Conservation (phyloP, 1,140 invertebrate genomes). For the Doryteuthis pealeii region DNA sequence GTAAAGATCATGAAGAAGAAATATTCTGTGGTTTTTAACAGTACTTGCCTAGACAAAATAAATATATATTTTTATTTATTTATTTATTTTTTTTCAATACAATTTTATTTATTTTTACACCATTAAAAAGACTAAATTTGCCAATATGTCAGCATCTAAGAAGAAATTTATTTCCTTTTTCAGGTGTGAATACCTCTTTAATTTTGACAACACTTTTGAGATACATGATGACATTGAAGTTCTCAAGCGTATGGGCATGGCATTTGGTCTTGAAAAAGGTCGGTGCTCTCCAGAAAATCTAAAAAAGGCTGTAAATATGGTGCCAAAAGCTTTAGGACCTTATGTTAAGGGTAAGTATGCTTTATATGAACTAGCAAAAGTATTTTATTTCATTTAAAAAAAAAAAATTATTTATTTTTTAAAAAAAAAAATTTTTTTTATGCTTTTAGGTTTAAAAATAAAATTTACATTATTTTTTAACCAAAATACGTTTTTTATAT, state of each 20-base stretch:
- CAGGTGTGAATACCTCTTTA: constrained; percentile 98
- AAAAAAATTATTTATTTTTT: too few species aligned
- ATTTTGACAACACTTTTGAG: constrained; percentile 99
- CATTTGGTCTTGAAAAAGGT: constrained; percentile 90
- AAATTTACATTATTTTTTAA: too few species aligned
- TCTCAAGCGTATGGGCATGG: constrained; percentile 92
- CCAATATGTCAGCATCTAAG: neutral
- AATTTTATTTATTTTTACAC: constrained; percentile 4
- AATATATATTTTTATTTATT: neutral
- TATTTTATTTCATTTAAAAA: too few species aligned
- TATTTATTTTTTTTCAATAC: neutral
- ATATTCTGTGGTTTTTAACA: too few species aligned
- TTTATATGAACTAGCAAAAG: too few species aligned
- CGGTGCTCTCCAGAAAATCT: constrained; percentile 81
- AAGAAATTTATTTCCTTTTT: constrained; percentile 55
- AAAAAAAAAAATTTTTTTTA: too few species aligned
- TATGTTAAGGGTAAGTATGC: constrained; percentile 76
- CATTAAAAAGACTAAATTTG: neutral
- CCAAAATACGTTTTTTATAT: too few species aligned
- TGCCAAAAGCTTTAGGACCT: constrained; percentile 86
- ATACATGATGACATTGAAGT: constrained; percentile 98
- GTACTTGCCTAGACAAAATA: too few species aligned
- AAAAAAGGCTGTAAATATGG: constrained; percentile 81
- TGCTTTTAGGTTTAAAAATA: too few species aligned
- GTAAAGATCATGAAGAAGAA: too few species aligned